These are phyloP conservation scores for Sweltsa coloradensis DNA, from an alignment of 1,140 invertebrate genomes.

Conservation along the genomic window DNA sequence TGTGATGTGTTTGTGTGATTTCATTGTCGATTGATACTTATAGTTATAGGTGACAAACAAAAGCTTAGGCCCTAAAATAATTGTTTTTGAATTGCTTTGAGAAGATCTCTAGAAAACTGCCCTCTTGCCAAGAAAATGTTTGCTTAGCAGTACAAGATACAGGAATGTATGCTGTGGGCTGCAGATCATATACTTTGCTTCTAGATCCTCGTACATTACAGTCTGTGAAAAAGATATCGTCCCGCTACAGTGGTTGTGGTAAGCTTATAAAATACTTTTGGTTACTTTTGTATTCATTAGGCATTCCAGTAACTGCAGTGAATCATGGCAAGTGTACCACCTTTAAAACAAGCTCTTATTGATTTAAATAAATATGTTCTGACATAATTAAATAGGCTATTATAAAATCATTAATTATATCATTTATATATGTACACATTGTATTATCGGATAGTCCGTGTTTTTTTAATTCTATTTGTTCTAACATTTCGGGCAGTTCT, in stretches of 20 bases:
- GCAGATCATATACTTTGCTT: conserved; percentile 81
- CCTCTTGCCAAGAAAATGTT: conserved; percentile 83
- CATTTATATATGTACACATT: background rate
- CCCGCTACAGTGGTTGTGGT: conserved; percentile 69
- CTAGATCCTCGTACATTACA: conserved; percentile 80
- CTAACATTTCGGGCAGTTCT: too few species aligned
- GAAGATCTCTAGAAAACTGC: conserved; percentile 74
- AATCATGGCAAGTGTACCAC: background rate
- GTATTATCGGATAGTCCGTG: background rate
- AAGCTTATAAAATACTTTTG: conserved; percentile 6
- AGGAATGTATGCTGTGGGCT: conserved; percentile 83
- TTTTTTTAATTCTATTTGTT: too few species aligned
- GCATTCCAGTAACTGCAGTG: background rate
- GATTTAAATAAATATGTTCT: background rate
- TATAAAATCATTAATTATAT: background rate
- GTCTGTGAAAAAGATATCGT: conserved; percentile 50
- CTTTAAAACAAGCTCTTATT: background rate
- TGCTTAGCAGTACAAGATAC: conserved; percentile 77
- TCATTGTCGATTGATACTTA: too few species aligned
- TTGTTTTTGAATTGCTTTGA: conserved; percentile 37
- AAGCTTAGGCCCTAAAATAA: background rate
- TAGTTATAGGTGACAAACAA: too few species aligned
- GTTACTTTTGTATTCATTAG: background rate
- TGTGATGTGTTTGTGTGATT: too few species aligned
- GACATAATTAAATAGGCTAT: background rate